Evolutionary conservation across 2,113 vertebrate species (phyloP), one percentile per base, ranked within the genome.

Genomic region (Chitala chitala): DNA sequence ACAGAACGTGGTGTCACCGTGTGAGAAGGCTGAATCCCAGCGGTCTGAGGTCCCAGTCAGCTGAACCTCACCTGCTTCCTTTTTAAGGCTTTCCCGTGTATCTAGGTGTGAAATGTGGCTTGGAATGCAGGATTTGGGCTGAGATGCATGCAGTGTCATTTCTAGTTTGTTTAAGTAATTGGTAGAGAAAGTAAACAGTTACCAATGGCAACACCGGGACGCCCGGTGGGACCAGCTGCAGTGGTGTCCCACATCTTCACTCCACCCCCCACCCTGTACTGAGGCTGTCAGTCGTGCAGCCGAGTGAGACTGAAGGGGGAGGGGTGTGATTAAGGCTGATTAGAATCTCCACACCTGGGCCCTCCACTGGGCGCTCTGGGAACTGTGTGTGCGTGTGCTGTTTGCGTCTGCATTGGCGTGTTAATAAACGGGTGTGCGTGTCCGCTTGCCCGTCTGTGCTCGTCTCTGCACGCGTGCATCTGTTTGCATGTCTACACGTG

Each of bases 91-190:
- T 40, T 40, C 17, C 61, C 33, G 15, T 64, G 33, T 17, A 9
- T 51, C 13, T 33, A 20, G 29, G 46, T 53, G 44, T 33, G 46
- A 51, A 12, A 33, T 50, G 24, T 4, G 33, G 7, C 26, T 29
- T 51, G 38, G 46, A 36, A 48, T 29, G 69, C 76, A 76, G 83
- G 84, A 82, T 83, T 81, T 80, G 79, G 78, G 61, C 17, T 71
- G 69, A 77, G 77, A 55, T 69, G 69, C 55, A 40, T 26, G 8
- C 13, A 26, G 22, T 76, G 81, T 86, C 82, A 86, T 74, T 77
- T 78, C 76, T 78, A 83, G 77, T 82, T 79, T 82, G 72, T 81
- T 81, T 86, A 85, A 84, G 87, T 82, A 86, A 88, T 80, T 87
- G 86, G 86, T 86, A 84, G 81, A 76, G 68, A 80, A 75, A 66